Percentiles rank a stretch among this genome's conserved stretches.
phyloP scores from a whole-genome alignment of 53 echinoderm and acorn worm species.

The Astropecten irregularis region DNA sequence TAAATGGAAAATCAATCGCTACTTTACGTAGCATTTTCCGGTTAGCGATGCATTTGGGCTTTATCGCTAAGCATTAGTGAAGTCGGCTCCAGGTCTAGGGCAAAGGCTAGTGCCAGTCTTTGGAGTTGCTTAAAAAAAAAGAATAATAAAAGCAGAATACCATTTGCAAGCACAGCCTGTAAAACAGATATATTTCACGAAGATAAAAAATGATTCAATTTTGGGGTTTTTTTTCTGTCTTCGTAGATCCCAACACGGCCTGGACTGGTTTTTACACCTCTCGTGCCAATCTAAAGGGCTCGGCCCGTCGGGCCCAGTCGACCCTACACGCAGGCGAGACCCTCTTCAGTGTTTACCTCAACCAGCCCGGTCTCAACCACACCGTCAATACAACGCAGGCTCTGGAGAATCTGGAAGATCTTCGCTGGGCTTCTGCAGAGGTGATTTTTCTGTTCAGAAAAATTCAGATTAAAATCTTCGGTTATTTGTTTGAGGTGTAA shows the following conservation, averaged over 20 bases:
- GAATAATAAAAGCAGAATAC: too few relatives aligned
- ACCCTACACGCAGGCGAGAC: conserved; percentile 68
- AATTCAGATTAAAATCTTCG: not conserved
- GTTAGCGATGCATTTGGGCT: too few relatives aligned
- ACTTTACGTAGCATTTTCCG: too few relatives aligned
- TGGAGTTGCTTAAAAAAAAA: too few relatives aligned
- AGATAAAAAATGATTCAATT: not conserved
- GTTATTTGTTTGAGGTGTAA: not conserved
- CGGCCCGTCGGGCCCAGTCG: conserved; percentile 69
- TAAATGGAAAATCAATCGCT: too few relatives aligned
- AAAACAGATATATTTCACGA: not conserved
- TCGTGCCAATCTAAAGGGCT: conserved; percentile 54
- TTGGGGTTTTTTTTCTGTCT: not conserved
- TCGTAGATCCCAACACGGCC: conserved; percentile 45
- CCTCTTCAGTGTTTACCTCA: conserved; percentile 66
- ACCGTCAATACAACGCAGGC: conserved; percentile 40
- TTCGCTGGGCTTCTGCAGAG: conserved; percentile 77
- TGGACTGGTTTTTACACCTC: conserved; percentile 87
- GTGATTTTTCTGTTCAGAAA: conserved; percentile 11
- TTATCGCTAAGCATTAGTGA: too few relatives aligned
- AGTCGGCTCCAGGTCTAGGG: too few relatives aligned
- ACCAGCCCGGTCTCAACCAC: conserved; percentile 40
- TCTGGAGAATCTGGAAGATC: conserved; percentile 39
- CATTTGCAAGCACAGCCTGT: too few relatives aligned
- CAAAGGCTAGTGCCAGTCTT: too few relatives aligned